Evolutionary conservation across 2,113 vertebrate species (phyloP).

Genomic region (Tricholaema leucomelas): DNA sequence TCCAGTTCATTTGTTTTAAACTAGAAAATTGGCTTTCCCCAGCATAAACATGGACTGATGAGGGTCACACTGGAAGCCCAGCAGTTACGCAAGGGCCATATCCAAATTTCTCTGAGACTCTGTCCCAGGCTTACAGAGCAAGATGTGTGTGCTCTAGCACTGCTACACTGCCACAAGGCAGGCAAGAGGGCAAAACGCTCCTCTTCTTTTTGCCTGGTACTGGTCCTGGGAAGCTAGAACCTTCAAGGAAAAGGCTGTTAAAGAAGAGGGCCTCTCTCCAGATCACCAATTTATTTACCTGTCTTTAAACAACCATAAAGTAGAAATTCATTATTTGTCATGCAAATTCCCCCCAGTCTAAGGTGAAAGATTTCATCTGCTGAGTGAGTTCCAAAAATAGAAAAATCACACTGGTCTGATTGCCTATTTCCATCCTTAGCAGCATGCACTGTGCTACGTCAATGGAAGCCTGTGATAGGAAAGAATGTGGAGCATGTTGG

Average conservation of each 20-base stretch:
- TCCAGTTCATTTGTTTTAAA: neutral
- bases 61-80: neutral
- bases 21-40: neutral
- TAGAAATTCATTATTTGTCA: neutral
- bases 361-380: constrained; percentile 16
- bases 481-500: neutral
- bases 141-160: neutral
- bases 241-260: neutral
- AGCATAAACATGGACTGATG: neutral
- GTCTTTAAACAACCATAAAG: neutral
- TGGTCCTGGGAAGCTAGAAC: neutral
- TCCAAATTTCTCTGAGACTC: neutral
- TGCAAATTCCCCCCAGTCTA: neutral
- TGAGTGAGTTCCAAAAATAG: constrained; percentile 50
- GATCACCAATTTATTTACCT: neutral
- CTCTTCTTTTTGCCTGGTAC: neutral
- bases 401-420: neutral
- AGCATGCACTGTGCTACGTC: neutral
- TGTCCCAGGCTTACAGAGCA: neutral
- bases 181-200: neutral
- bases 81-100: neutral
- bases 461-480: constrained; percentile 17
- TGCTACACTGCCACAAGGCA: neutral
- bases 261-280: neutral
- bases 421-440: constrained; percentile 52